phyloP scores from a whole-genome alignment of 2,888 invertebrate genomes.

The Pogonocherus hispidulus region DNA sequence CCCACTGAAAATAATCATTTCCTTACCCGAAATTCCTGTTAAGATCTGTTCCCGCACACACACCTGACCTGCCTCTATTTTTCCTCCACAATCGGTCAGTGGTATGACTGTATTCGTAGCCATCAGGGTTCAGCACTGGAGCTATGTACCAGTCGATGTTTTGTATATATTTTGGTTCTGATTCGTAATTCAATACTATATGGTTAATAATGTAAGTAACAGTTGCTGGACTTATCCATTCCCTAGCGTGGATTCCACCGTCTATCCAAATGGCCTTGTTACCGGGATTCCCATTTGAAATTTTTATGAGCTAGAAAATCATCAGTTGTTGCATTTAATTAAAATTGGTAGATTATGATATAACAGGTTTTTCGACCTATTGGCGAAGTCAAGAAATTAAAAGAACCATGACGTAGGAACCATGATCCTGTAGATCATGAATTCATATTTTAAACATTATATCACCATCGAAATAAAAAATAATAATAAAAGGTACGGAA shows the following conservation, averaged over 20 bases:
- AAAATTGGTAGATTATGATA: too few relatives aligned
- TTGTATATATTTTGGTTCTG: slow-evolving; percentile 76
- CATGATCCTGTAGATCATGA: too few relatives aligned
- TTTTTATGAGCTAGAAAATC: slow-evolving; percentile 65
- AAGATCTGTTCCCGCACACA: slow-evolving; percentile 83
- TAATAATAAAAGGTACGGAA: too few relatives aligned
- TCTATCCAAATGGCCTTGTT: slow-evolving; percentile 75
- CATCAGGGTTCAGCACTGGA: slow-evolving; percentile 86
- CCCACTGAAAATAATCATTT: neutral
- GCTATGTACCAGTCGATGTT: slow-evolving; percentile 87
- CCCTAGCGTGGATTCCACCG: slow-evolving; percentile 86
- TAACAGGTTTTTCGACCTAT: too few relatives aligned
- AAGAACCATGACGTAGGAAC: too few relatives aligned
- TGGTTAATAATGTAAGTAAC: slow-evolving; percentile 83
- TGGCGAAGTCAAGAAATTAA: too few relatives aligned
- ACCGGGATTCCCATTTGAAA: slow-evolving; percentile 76
- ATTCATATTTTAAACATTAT: too few relatives aligned
- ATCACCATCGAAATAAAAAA: too few relatives aligned
- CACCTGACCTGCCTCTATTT: slow-evolving; percentile 75
- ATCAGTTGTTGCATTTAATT: neutral
- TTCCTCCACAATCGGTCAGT: slow-evolving; percentile 88
- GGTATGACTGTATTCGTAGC: slow-evolving; percentile 89
- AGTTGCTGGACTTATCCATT: slow-evolving; percentile 89
- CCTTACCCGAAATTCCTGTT: slow-evolving; percentile 86
- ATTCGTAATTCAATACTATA: slow-evolving; percentile 78